phyloP scores from a whole-genome alignment of 2,797 vertebrate species.

The Urophycis tenuis region DNA sequence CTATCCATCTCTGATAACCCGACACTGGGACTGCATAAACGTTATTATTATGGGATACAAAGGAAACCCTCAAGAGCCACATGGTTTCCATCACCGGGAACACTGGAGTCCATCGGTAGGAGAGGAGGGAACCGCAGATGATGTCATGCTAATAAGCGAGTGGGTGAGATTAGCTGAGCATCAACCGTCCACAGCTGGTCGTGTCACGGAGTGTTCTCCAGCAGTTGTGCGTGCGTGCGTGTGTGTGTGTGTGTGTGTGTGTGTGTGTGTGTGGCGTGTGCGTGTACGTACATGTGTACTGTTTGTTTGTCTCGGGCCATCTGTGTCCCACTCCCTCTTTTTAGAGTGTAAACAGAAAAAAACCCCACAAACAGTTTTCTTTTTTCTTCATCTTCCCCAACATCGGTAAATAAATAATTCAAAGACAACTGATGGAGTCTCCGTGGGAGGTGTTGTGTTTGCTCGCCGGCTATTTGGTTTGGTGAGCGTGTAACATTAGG shows the following conservation, averaged over 20 bases:
- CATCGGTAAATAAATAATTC: conserved; percentile 55
- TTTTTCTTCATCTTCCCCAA: background rate
- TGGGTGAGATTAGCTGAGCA: conserved; percentile 35
- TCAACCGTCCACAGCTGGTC: conserved; percentile 40
- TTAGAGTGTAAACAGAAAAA: conserved; percentile 9
- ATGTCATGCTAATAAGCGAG: conserved; percentile 56
- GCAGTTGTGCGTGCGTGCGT: background rate
- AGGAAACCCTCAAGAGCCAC: conserved; percentile 46
- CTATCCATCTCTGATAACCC: conserved; percentile 44
- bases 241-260: background rate
- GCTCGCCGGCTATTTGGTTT: conserved; percentile 26
- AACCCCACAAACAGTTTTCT: conserved; percentile 9
- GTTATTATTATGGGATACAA: conserved; percentile 45
- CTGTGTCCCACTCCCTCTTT: conserved; percentile 42
- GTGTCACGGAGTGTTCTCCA: conserved; percentile 31
- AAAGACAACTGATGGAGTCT: conserved; percentile 40
- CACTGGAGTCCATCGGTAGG: conserved; percentile 52
- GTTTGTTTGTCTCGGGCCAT: conserved; percentile 34
- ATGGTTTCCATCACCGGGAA: conserved; percentile 56
- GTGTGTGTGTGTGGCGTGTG: conserved; percentile 1
- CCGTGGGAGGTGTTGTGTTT: conserved; percentile 33
- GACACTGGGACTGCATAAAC: conserved; percentile 45
- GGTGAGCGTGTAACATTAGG: conserved; percentile 39
- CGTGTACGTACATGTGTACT: conserved; percentile 14
- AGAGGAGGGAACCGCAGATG: conserved; percentile 51